Evolutionary conservation across 2,113 vertebrate species (phyloP).

Genomic region (Xenotilapia flavipinnis): DNA sequence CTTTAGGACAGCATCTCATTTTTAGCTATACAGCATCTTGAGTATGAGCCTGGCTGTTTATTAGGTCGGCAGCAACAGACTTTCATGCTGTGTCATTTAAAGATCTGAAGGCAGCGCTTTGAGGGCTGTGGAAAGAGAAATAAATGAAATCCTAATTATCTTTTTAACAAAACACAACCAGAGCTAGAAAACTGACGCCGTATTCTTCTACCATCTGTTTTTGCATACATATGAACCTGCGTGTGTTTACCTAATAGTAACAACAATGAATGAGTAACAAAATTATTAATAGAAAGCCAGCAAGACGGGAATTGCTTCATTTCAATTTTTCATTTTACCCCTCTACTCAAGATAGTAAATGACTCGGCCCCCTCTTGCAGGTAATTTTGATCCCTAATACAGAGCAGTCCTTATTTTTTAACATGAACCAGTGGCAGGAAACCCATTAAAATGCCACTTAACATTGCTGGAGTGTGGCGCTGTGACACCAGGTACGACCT

Average conservation of each 20-base stretch:
- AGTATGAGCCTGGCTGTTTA: neutral
- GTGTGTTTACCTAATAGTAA: neutral
- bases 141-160: neutral
- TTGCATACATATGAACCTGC: neutral
- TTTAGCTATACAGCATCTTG: neutral
- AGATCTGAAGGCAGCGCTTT: neutral
- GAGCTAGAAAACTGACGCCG: neutral
- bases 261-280: neutral
- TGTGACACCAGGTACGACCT: constrained; percentile 54
- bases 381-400: constrained; percentile 41
- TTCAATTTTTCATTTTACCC: constrained; percentile 16
- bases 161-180: neutral
- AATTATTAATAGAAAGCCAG: constrained; percentile 14
- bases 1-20: neutral
- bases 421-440: constrained; percentile 44
- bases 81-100: neutral
- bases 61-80: neutral
- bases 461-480: constrained; percentile 52
- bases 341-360: constrained; percentile 28
- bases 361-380: neutral
- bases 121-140: neutral
- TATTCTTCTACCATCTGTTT: neutral
- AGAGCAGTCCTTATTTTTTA: constrained; percentile 31
- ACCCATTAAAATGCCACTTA: constrained; percentile 59
- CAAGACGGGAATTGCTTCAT: neutral